Percentiles rank a stretch among this genome's conserved stretches.
Evolutionary conservation across 1,140 invertebrate genomes (phyloP).

Genomic region (Drosophila pectinifera): DNA sequence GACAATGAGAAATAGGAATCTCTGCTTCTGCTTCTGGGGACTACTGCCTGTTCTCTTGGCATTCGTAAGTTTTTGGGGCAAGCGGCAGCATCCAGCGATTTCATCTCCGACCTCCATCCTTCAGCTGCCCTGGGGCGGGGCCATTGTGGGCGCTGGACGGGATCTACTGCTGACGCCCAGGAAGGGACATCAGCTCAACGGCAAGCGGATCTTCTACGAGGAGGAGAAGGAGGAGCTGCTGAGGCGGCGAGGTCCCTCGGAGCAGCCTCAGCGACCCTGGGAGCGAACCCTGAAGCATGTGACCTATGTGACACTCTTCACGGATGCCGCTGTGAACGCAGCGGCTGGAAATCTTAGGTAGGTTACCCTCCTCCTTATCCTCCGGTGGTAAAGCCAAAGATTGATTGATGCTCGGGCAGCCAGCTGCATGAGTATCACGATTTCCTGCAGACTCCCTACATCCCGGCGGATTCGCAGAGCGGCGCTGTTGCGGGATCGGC

Average conservation of each 20-base stretch:
- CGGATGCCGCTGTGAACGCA: conserved; percentile 79
- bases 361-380: neutral
- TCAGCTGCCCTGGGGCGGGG: conserved; percentile 35
- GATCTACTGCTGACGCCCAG: conserved; percentile 79
- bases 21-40: conserved; percentile 21
- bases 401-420: conserved; percentile 31
- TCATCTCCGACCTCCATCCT: neutral
- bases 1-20: conserved; percentile 38
- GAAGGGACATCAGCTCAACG: conserved; percentile 55
- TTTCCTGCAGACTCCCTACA: conserved; percentile 86
- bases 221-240: conserved; percentile 33
- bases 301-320: conserved; percentile 86
- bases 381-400: neutral
- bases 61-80: conserved; percentile 40
- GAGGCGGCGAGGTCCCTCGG: neutral
- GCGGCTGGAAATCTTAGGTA: conserved; percentile 76
- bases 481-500: conserved; percentile 54
- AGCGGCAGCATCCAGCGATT: neutral
- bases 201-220: conserved; percentile 76
- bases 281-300: conserved; percentile 87
- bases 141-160: conserved; percentile 67
- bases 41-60: conserved; percentile 42
- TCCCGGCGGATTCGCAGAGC: conserved; percentile 68
- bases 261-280: conserved; percentile 77
- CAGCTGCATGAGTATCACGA: conserved; percentile 76